Evolutionary conservation across 2,113 vertebrate genomes (phyloP).

Genomic region (Willisornis vidua): DNA sequence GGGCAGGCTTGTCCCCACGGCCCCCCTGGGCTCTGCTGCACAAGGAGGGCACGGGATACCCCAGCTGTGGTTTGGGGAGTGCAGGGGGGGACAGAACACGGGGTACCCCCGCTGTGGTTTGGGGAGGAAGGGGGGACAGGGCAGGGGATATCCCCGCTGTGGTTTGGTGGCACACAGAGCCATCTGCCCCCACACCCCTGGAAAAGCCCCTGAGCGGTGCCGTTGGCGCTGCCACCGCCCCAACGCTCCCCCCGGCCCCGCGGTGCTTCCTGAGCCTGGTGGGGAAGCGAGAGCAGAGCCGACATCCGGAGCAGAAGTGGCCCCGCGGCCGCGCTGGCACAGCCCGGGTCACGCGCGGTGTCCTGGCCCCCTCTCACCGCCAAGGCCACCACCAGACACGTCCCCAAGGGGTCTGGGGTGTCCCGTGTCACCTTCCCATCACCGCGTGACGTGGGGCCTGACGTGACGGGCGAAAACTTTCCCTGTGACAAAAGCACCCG

Average conservation of each 20-base stretch:
- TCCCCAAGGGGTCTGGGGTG: neutral
- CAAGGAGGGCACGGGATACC: neutral
- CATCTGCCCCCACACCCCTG: neutral
- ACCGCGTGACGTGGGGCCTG: neutral
- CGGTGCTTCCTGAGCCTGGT: neutral
- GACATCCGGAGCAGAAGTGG: slow-evolving; percentile 38
- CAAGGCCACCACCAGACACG: neutral
- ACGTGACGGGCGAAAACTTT: fast-evolving
- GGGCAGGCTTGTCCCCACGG: fast-evolving
- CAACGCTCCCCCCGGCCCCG: neutral
- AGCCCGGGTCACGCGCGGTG: neutral
- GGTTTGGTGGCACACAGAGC: fast-evolving
- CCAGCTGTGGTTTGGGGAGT: neutral
- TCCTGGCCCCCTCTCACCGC: neutral
- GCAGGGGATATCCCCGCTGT: neutral
- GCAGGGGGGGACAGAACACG: too few relatives aligned
- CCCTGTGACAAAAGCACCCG: fast-evolving
- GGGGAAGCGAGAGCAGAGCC: neutral
- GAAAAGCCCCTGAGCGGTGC: neutral
- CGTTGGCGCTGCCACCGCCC: neutral
- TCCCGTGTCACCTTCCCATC: neutral
- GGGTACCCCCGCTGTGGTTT: neutral
- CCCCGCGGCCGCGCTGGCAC: neutral
- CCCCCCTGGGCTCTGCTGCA: fast-evolving
- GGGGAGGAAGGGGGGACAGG: too few relatives aligned